Base-by-base conservation (phyloP, 2,797 vertebrate species). In the Galaxias olidus region DNA sequence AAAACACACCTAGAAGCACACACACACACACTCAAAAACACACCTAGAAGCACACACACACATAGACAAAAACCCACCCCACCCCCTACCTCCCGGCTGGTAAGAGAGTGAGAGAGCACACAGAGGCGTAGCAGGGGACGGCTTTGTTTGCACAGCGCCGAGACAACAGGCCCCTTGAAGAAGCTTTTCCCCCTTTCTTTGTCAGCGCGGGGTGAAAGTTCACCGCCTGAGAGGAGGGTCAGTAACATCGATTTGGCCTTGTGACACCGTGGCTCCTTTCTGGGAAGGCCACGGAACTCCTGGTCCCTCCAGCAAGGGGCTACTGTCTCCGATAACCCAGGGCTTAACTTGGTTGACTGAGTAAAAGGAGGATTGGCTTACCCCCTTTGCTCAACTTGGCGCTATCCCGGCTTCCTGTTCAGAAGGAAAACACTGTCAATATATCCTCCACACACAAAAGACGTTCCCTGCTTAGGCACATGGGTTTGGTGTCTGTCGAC, bases 191-290 rank as follows among this genome's bases (percentile, higher is more conserved):
- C 48, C 56, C 41, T 63, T 1, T 47, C 74, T 81, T 79, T 84
- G 80, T 83, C 58, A 56, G 74, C 17, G 40, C 0, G 40, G 62
- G 86, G 78, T 77, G 66, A 87, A 63, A 81, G 86, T 77, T 87
- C 84, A 82, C 7, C 15, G 10, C 30, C 18, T 10, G 13, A 51
- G 59, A 78, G 53, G 58, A 58, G 73, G 79, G 78, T 77, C 80
- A 78, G 70, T 60, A 53, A 67, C 75, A 89, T 87, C 57, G 76
- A 84, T 87, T 84, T 86, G 82, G 74, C 82, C 84, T 78, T 51
- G 56, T 86, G 83, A 86, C 85, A 81, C 19, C 0, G 43, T 47
- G 44, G 45, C 3, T 14, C 50, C 47, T 11, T 46, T n/a, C 4
- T 14, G 44, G 53, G 51, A 46, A 66, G 69, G 48, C 68, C 64